Evolutionary conservation across 92 coral and sea anemone genomes (phyloP).

Genomic region (Montipora capitata): DNA sequence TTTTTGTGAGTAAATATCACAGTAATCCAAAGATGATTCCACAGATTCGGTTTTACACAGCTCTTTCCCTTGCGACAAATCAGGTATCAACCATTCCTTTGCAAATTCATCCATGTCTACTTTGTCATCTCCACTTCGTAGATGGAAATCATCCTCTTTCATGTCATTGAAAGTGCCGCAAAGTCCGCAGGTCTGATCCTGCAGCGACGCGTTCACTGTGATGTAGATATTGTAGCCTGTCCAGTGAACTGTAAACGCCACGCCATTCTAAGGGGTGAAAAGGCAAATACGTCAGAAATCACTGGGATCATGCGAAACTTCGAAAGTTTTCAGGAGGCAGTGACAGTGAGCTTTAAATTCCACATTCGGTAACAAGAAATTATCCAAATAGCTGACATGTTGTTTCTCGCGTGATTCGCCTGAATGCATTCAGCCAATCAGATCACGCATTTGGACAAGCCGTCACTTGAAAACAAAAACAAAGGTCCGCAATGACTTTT

Average conservation of each 20-base stretch:
- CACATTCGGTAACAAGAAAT: too few species aligned
- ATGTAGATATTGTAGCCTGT: constrained; percentile 83
- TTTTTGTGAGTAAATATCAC: constrained; percentile 71
- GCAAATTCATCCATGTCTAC: constrained; percentile 85
- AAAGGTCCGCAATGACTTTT: too few species aligned
- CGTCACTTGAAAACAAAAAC: too few species aligned
- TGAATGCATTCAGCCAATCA: too few species aligned
- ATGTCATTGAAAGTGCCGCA: constrained; percentile 95
- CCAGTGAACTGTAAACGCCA: constrained; percentile 89
- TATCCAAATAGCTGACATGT: too few species aligned
- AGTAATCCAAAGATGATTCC: constrained; percentile 67
- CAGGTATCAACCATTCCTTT: constrained; percentile 83
- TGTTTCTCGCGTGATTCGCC: too few species aligned
- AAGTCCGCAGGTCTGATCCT: constrained; percentile 93
- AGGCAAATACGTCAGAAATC: background rate
- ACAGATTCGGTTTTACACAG: constrained; percentile 72
- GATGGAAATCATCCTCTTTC: constrained; percentile 90
- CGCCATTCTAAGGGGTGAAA: constrained; percentile 16
- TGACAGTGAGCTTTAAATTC: too few species aligned
- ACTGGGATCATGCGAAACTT: background rate
- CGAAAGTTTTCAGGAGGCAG: background rate
- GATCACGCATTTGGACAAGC: too few species aligned
- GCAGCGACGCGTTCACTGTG: constrained; percentile 81
- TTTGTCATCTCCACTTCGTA: constrained; percentile 89
- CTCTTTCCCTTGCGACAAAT: constrained; percentile 41